A percentile compares a stretch with the other conserved stretches of the same genome.
Conservation (phyloP, 2,888 invertebrate species). For the Artemia sinica region DNA sequence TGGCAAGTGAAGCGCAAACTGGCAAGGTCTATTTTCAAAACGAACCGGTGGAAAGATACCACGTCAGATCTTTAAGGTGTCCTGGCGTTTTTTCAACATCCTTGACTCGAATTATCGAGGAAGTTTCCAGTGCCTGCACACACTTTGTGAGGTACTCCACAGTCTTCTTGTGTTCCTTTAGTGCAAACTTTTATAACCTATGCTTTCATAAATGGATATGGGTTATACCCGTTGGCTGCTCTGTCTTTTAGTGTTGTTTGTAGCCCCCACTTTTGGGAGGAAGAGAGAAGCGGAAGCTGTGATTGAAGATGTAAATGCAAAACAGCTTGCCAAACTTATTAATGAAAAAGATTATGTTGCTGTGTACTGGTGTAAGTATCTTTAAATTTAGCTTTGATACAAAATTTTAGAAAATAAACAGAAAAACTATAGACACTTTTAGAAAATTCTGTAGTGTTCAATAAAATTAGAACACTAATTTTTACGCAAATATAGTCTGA, state of each 20-base stretch:
- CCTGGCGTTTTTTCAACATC: not conserved
- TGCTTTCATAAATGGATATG: not conserved
- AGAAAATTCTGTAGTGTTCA: no score
- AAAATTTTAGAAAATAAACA: no score
- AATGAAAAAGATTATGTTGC: constrained; percentile 83
- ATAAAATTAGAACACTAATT: no score
- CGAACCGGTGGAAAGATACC: constrained; percentile 1
- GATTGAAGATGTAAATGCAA: constrained; percentile 81
- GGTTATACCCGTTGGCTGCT: not conserved
- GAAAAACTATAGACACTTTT: no score
- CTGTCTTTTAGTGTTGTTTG: constrained; percentile 15
- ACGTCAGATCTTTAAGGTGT: constrained; percentile 5
- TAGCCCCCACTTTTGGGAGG: constrained; percentile 34
- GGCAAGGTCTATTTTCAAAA: constrained; percentile 4
- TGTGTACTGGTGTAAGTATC: constrained; percentile 85
- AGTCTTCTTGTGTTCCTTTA: constrained; percentile 1
- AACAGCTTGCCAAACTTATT: constrained; percentile 72
- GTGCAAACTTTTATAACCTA: not conserved
- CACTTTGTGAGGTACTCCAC: constrained; percentile 10
- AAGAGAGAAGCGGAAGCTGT: constrained; percentile 36
- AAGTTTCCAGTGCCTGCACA: not conserved
- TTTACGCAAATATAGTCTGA: no score
- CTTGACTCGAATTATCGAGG: constrained; percentile 7
- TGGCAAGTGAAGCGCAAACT: not conserved
- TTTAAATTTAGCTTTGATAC: not conserved